These are phyloP conservation scores for Distichodus sexfasciatus DNA, from an alignment of 2,797 vertebrate genomes.

Conservation along the genomic window DNA sequence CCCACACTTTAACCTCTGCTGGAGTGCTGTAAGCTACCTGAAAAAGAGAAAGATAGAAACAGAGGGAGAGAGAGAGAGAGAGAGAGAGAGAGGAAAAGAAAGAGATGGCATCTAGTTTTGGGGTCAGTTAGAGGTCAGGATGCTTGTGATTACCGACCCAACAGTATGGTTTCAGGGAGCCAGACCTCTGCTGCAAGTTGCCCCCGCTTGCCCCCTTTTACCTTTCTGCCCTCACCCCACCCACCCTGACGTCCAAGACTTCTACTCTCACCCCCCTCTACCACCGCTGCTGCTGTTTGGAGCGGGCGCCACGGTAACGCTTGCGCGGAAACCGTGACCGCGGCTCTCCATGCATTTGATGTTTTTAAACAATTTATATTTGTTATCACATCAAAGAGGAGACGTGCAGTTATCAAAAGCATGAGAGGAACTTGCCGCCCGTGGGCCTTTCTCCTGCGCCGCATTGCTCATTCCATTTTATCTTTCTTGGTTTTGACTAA, in stretches of 20 bases:
- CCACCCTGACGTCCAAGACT: too few species aligned
- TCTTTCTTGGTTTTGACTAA: conserved; percentile 99
- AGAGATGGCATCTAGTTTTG: too few species aligned
- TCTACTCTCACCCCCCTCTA: too few species aligned
- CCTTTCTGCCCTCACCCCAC: too few species aligned
- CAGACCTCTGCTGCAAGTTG: too few species aligned
- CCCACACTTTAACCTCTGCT: conserved; percentile 51
- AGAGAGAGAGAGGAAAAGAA: background rate
- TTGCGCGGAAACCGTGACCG: background rate
- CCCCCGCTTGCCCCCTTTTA: too few species aligned
- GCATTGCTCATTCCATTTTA: conserved; percentile 99
- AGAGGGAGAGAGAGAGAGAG: conserved; percentile 26
- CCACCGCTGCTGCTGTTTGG: background rate
- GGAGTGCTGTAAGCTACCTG: background rate
- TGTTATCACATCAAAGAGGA: conserved; percentile 99
- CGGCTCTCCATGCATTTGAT: conserved; percentile 76
- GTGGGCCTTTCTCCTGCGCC: conserved; percentile 84
- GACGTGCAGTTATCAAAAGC: conserved; percentile 88
- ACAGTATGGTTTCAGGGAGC: background rate
- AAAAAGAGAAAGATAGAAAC: background rate
- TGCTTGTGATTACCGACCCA: background rate
- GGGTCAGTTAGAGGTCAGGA: too few species aligned
- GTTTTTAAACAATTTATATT: conserved; percentile 99
- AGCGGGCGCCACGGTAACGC: background rate
- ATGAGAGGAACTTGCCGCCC: conserved; percentile 84